A percentile compares a stretch with the other conserved stretches of the same genome.
phyloP scores from a whole-genome alignment of 2,888 invertebrate genomes.

The Bembecia ichneumoniformis region DNA sequence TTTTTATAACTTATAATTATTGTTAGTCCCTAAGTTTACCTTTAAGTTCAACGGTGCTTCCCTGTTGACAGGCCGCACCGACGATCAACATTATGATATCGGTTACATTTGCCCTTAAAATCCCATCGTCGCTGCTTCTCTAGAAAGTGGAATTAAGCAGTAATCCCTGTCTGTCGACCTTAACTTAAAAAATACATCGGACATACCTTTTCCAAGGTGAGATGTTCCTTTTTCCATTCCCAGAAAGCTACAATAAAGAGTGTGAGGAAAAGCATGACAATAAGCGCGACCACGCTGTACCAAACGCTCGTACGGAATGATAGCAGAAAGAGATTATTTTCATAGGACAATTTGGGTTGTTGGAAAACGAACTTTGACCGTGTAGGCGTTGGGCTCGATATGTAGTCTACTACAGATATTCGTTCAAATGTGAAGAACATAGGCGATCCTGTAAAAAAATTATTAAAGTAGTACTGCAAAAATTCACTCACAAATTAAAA shows the following conservation, averaged over 20 bases:
- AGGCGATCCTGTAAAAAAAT: constrained; percentile 69
- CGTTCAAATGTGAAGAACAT: constrained; percentile 76
- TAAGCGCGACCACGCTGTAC: constrained; percentile 65
- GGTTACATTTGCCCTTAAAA: constrained; percentile 47
- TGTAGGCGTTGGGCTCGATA: constrained; percentile 78
- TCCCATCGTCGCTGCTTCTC: constrained; percentile 33
- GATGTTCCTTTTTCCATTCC: constrained; percentile 48
- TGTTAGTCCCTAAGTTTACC: constrained; percentile 23
- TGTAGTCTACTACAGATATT: constrained; percentile 74
- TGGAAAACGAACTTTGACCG: constrained; percentile 80
- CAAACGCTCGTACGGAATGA: constrained; percentile 79
- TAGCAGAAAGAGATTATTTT: constrained; percentile 78
- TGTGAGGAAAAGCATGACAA: constrained; percentile 53
- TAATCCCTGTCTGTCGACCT: too few species aligned
- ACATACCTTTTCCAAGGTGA: constrained; percentile 18
- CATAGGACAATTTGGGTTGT: constrained; percentile 79
- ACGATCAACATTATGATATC: constrained; percentile 71
- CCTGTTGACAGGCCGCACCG: constrained; percentile 77
- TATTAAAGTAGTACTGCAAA: too few species aligned
- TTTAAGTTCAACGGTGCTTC: constrained; percentile 60
- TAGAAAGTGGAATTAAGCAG: constrained; percentile 22
- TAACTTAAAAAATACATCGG: too few species aligned
- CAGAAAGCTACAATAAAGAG: constrained; percentile 43
- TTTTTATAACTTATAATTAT: constrained; percentile 2
- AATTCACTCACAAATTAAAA: too few species aligned